A percentile compares a stretch with the other conserved stretches of the same genome.
Evolutionary conservation across 2,113 vertebrate species (phyloP).

Genomic region (Cinclus mexicanus): DNA sequence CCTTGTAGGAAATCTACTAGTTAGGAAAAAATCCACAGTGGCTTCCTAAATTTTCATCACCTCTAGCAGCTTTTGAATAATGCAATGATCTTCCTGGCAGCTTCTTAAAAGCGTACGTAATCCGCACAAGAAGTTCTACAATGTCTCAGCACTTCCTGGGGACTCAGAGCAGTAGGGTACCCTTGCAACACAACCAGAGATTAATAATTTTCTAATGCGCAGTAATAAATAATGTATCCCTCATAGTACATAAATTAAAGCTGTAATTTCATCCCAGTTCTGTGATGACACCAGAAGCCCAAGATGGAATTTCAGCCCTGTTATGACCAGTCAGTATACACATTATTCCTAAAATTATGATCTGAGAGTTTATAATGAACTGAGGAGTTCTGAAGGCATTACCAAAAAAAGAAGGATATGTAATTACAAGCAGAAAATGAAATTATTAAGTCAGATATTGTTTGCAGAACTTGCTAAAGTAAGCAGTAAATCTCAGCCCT

Average conservation of each 20-base stretch:
- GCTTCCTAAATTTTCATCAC: constrained; percentile 33
- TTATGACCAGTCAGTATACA: constrained; percentile 26
- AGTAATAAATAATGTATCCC: constrained; percentile 70
- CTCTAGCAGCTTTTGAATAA: constrained; percentile 34
- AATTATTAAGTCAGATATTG: constrained; percentile 9
- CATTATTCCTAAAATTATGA: constrained; percentile 43
- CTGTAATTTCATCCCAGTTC: constrained; percentile 71
- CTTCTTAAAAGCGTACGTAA: neutral
- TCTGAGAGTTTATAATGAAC: constrained; percentile 46
- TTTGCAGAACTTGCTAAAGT: constrained; percentile 13
- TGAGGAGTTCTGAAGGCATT: constrained; percentile 52
- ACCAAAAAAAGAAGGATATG: constrained; percentile 12
- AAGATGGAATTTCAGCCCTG: constrained; percentile 75
- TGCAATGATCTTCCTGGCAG: constrained; percentile 8
- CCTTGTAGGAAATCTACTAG: neutral
- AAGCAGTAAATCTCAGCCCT: neutral
- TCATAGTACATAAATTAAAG: constrained; percentile 68
- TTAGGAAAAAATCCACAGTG: neutral
- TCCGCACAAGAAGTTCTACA: neutral
- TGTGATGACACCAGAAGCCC: constrained; percentile 65
- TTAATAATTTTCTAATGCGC: constrained; percentile 67
- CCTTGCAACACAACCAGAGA: constrained; percentile 63
- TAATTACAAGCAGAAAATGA: constrained; percentile 61
- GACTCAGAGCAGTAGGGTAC: neutral
- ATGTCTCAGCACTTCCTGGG: constrained; percentile 52